Conservation (phyloP, 2,797 vertebrate genomes). For the Synaphobranchus kaupii region DNA sequence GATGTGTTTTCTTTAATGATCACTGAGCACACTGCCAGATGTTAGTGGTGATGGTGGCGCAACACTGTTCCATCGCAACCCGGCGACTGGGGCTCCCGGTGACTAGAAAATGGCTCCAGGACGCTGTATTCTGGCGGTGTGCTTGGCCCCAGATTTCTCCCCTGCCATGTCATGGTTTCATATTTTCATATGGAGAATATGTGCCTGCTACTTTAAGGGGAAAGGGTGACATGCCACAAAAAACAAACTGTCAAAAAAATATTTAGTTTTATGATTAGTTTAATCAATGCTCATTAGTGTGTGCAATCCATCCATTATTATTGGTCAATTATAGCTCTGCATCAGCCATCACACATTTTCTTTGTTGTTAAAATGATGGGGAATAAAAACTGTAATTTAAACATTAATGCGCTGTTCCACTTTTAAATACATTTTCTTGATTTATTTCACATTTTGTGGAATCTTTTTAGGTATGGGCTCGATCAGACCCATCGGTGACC, state of each 20-base stretch:
- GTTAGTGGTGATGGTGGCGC: background rate
- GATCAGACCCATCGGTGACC: background rate
- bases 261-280: background rate
- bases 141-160: background rate
- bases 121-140: background rate
- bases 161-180: background rate
- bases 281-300: background rate
- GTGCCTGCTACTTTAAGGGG: background rate
- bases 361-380: background rate
- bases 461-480: background rate
- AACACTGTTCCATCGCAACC: background rate
- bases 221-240: background rate
- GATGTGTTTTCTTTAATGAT: constrained; percentile 2
- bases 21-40: background rate
- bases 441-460: background rate
- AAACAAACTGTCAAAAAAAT: background rate
- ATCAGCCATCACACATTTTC: background rate
- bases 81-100: background rate
- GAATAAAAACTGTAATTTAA: background rate
- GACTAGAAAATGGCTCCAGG: background rate
- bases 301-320: background rate
- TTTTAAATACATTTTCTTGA: too few relatives aligned
- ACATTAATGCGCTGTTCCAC: background rate
- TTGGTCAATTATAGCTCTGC: background rate
- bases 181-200: background rate